Base-by-base conservation (phyloP, 2,888 invertebrate species). In the Ephialtes manifestator region DNA sequence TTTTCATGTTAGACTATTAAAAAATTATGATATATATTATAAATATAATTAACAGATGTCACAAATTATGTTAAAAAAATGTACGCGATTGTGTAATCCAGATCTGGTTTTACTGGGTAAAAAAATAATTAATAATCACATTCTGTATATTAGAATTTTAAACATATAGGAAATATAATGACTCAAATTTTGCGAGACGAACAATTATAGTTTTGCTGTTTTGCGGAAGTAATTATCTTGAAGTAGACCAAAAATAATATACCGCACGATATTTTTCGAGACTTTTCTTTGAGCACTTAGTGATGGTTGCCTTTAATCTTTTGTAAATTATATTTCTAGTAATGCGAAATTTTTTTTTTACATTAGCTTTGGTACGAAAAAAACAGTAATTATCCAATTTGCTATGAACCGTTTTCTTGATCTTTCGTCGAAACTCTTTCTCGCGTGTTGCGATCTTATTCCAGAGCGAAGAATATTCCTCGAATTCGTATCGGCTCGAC, bases 321-420 rank as follows among this genome's bases (percentile, higher is more conserved):
- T 58, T 28, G 20, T 13, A 24, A 58, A 28, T 58, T 58, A 0
- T 28, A 10, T 28, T 28, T 28, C 55, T 58, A 58, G 55, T 5
- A 28, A 58, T 13, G 13, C 24, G n/a, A n/a, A 11, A 28, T 28
- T 10, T 58, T 58, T 15, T 58, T 28, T 18, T 53, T 10, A 4
- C 53, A 39, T 8, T 55, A 1, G 58, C 58, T 15, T 58, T 28
- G 28, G 13, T 58, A 58, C 58, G 2, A 58, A 58, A 58, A 28
- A 28, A 28, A n/a, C n/a, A 15, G 28, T n/a, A 58, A 58, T 58
- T 58, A 58, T 58, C 58, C 28, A 28, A 58, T 58, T 58, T 58
- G 58, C 58, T 4, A 2, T 13, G 11, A 15, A 58, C 13, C 55
- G 55, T 58, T 58, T 28, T 28, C 58, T 24, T 4, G 28, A 58